phyloP scores from a whole-genome alignment of 2,797 vertebrate species.

The Melanogrammus aeglefinus region DNA sequence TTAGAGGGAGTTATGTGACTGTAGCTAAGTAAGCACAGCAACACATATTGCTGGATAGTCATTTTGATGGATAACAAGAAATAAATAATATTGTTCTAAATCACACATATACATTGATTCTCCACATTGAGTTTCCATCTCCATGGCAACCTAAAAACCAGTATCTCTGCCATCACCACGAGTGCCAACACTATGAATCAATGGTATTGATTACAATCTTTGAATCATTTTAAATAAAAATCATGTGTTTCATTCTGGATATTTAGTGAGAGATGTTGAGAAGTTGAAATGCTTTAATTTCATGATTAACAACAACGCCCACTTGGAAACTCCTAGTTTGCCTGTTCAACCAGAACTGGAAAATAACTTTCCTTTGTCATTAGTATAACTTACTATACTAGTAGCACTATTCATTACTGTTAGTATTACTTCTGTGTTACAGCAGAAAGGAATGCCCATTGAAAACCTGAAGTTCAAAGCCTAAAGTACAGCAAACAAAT shows the following conservation, averaged over 20 bases:
- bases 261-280: not conserved
- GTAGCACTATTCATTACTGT: not conserved
- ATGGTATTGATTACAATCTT: not conserved
- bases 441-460: not conserved
- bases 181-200: not conserved
- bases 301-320: not conserved
- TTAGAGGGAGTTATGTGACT: too few species aligned
- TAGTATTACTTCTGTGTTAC: not conserved
- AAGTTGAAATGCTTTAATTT: too few species aligned
- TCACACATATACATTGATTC: too few species aligned
- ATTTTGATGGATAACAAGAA: not conserved
- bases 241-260: not conserved
- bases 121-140: not conserved
- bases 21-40: not conserved
- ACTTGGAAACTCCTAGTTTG: not conserved
- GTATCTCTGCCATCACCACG: not conserved
- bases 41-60: not conserved
- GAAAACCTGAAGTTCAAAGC: too few species aligned
- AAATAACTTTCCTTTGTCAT: not conserved
- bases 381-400: not conserved
- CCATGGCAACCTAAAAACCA: not conserved
- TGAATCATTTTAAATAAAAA: slow-evolving; percentile 1
- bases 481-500: too few species aligned
- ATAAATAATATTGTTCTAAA: slow-evolving; percentile 1
- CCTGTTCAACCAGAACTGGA: not conserved